Percentiles rank a stretch among this genome's conserved stretches.
Conservation (phyloP, 2,113 vertebrate species). For the Sander lucioperca region DNA sequence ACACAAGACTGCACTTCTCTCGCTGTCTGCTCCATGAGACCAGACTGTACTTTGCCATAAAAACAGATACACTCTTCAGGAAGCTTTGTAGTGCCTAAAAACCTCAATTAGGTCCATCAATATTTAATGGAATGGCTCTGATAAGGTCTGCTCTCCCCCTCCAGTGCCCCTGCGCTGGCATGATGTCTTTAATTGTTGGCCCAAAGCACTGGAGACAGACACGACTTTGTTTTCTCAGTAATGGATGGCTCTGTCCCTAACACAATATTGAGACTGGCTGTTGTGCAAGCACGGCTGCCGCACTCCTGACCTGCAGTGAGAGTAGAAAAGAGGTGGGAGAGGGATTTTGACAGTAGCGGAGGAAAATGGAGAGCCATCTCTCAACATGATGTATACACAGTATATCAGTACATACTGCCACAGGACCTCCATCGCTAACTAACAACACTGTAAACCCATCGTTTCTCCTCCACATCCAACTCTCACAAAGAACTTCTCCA, state of each 20-base stretch:
- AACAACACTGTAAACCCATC: neutral
- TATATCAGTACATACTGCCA: constrained; percentile 13
- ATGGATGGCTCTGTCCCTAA: constrained; percentile 81
- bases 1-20: constrained; percentile 65
- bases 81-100: constrained; percentile 83
- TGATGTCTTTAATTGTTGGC: constrained; percentile 86
- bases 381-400: constrained; percentile 23
- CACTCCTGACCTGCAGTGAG: constrained; percentile 61
- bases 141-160: constrained; percentile 65
- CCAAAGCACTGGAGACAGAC: constrained; percentile 84
- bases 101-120: constrained; percentile 85
- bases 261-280: constrained; percentile 81
- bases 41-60: constrained; percentile 61
- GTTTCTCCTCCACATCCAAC: constrained; percentile 24
- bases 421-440: neutral
- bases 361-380: constrained; percentile 16
- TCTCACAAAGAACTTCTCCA: constrained; percentile 3
- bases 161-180: constrained; percentile 64
- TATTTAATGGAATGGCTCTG: constrained; percentile 83
- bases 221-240: constrained; percentile 85
- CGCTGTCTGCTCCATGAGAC: constrained; percentile 50
- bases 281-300: constrained; percentile 62
- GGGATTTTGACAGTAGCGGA: constrained; percentile 1
- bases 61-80: constrained; percentile 73
- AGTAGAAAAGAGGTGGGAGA: constrained; percentile 22